Evolutionary conservation across 2,888 invertebrate species (phyloP), one percentile per base, ranked within the genome.

Genomic region (Andrena flavipes): DNA sequence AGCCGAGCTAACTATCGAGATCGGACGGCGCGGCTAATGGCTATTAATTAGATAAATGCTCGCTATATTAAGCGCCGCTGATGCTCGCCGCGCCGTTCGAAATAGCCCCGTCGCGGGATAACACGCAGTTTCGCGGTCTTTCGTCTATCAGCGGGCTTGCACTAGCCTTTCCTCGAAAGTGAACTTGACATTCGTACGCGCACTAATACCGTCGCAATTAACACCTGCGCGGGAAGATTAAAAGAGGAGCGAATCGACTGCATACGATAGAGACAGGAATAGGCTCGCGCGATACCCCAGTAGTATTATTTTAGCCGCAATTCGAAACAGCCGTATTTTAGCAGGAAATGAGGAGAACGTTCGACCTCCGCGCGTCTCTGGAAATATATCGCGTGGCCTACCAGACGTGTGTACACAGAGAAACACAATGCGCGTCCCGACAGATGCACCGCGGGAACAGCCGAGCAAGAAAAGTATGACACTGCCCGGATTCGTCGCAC

Each of bases 21-120:
- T 80, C 72, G 63, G 54, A 71, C 63, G 76, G 29, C 59, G 48
- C 67, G 83, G 89, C 92, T 92, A 92, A 93, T 92, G 90, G 92
- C 91, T 92, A 92, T 92, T 92, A 93, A 92, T 93, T 93, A 92
- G 92, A 92, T 91, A 92, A 92, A 92, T 89, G 90, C 84, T 87
- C 68, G 89, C 87, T 91, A 89, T 92, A 92, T 91, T 87, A 89
- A 90, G 90, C 89, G 88, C 76, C 86, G 79, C 81, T 91, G 91
- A 91, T 91, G 89, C 88, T 88, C 91, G 90, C 82, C 89, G 90
- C 91, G 90, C 83, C 89, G 90, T 90, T 90, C 85, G 87, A 92
- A 92, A 92, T 92, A 92, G 90, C 90, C 79, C 26, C 26, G 71
- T 35, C 33, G 20, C 71, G 76, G 84, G 83, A 85, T 87, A 86